A percentile compares a stretch with the other conserved stretches of the same genome.
Conservation (phyloP, 1,140 invertebrate species). For the Zaprionus tsacasi region DNA sequence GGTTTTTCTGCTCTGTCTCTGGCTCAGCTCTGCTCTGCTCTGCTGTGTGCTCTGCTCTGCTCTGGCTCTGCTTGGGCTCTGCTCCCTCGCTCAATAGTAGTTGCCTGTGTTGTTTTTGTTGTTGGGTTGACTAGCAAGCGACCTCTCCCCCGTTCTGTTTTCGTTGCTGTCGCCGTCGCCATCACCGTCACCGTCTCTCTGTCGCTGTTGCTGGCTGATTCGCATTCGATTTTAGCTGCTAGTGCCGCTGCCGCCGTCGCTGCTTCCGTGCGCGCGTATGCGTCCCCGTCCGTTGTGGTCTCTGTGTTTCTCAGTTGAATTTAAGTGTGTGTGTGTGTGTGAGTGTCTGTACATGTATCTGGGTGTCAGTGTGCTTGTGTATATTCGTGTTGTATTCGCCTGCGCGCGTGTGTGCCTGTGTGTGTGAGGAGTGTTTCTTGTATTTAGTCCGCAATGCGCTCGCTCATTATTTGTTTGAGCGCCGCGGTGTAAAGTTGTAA, state of each 20-base stretch:
- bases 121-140: constrained; percentile 51
- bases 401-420: constrained; percentile 33
- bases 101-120: constrained; percentile 31
- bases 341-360: constrained; percentile 39
- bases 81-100: constrained; percentile 63
- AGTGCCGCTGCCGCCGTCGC: constrained; percentile 53
- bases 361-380: constrained; percentile 34
- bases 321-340: constrained; percentile 1
- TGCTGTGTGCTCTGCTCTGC: constrained; percentile 33
- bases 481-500: constrained; percentile 84
- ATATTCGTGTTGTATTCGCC: background rate
- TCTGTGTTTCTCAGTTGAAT: constrained; percentile 36
- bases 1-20: constrained; percentile 65
- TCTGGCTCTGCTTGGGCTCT: constrained; percentile 33
- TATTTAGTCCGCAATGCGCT: constrained; percentile 82
- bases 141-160: constrained; percentile 61
- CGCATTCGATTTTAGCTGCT: constrained; percentile 79
- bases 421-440: constrained; percentile 78
- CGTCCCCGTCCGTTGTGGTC: constrained; percentile 58
- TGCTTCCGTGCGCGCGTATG: constrained; percentile 56
- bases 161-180: constrained; percentile 20
- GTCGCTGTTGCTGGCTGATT: constrained; percentile 59
- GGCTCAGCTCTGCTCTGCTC: constrained; percentile 28
- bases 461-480: constrained; percentile 84
- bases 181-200: constrained; percentile 18